phyloP scores from a whole-genome alignment of 2,797 vertebrate species.

The Picus viridis region DNA sequence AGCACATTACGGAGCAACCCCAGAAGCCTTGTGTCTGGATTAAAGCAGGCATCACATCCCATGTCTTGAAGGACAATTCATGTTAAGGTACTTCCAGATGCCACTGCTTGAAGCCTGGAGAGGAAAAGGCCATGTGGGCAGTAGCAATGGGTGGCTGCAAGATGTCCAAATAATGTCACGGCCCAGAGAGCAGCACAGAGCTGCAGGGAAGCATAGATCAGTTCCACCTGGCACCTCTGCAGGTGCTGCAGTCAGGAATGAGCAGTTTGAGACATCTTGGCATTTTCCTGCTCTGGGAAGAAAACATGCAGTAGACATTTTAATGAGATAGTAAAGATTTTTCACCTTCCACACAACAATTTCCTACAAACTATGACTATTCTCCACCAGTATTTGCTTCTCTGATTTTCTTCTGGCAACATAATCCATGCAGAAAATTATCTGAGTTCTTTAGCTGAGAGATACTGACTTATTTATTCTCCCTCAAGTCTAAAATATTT shows the following conservation, averaged over 20 bases:
- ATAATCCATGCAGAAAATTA: conserved; percentile 22
- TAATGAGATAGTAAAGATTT: neutral
- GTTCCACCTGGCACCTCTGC: neutral
- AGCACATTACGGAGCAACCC: neutral
- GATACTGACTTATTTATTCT: neutral
- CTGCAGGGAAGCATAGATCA: neutral
- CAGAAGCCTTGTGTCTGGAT: neutral
- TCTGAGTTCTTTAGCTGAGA: neutral
- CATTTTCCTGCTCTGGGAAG: neutral
- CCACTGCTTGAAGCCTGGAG: neutral
- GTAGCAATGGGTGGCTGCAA: neutral
- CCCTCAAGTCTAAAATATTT: conserved; percentile 7
- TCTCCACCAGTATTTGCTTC: neutral
- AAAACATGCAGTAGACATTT: neutral
- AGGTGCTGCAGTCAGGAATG: neutral
- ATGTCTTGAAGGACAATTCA: neutral
- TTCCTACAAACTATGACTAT: neutral
- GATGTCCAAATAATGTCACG: rapidly evolving
- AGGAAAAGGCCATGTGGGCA: rapidly evolving
- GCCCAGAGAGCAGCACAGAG: neutral
- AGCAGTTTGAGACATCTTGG: neutral
- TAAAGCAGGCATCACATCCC: neutral
- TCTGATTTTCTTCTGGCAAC: neutral
- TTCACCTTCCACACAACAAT: neutral
- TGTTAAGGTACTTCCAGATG: no score